Evolutionary conservation across 2,113 vertebrate species (phyloP).

Genomic region (Megaceryle torquata): DNA sequence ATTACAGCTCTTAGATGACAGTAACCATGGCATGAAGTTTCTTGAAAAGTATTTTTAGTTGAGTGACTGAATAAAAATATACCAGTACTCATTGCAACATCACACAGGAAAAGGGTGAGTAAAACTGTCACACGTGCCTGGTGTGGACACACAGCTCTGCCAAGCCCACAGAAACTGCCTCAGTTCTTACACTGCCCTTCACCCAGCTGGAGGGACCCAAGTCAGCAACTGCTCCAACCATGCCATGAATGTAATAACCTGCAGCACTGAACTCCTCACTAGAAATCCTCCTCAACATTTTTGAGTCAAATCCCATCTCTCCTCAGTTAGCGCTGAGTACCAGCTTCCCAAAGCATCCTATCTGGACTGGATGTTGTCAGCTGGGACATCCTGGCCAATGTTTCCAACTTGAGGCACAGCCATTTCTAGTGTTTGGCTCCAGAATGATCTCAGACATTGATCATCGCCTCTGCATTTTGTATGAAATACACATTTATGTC

Average conservation of each 20-base stretch:
- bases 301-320: neutral
- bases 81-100: neutral
- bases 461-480: neutral
- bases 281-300: neutral
- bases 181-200: neutral
- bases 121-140: accelerated
- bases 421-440: neutral
- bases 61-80: neutral
- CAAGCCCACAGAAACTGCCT: neutral
- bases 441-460: neutral
- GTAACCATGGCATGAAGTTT: neutral
- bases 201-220: neutral
- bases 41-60: neutral
- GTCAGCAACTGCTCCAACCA: neutral
- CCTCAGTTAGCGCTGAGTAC: neutral
- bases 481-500: neutral
- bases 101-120: neutral
- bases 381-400: neutral
- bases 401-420: neutral
- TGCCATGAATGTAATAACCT: neutral
- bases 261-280: neutral
- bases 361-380: neutral
- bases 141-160: neutral
- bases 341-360: neutral
- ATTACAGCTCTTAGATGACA: neutral